Evolutionary conservation across 2,797 vertebrate species (phyloP), one percentile per base, ranked within the genome.

Genomic region (Pseudochromis fuscus): DNA sequence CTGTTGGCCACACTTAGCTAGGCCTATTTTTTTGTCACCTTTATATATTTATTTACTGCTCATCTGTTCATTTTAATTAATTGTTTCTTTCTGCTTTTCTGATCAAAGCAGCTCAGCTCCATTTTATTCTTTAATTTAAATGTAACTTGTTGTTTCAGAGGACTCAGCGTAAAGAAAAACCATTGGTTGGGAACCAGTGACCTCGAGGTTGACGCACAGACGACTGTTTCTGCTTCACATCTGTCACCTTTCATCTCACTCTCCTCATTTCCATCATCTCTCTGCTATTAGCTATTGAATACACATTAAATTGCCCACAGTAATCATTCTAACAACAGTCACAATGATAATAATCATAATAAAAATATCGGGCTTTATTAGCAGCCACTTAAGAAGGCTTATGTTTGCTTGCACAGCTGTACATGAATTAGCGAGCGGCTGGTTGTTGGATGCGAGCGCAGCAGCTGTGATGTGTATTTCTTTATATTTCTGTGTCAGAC

Each of bases 391-490:
- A n/a, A 19, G 15, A 28, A 15, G 33, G 31, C 21, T 15, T 56
- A 1, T 42, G 45, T 72, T 44, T 67, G 27, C 19, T 12, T 1
- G 0, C 58, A 45, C 63, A 75, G 65, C 72, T 77, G 59, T 21
- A 28, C 16, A 19, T 33, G 66, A 40, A 18, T 52, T 4, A 37
- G 51, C n/a, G 56, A 25, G 71, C 58, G 55, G 69, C 59, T 75
- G 64, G 8, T 61, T 65, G 72, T 3, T 63, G 58, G 18, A 66
- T 45, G 1, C 8, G 48, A 44, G 63, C 13, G 40, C 67, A 62
- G 66, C 74, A 57, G 76, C 65, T 77, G 74, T 61, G 64, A 80
- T 79, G 56, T 67, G 71, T 51, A 7, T 46, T 33, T 48, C 37
- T 51, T 28, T 44, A 12, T 84, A 70, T 84, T 63, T 65, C 19